Conservation (phyloP, 2,113 vertebrate genomes). For the Tragelaphus buxtoni region DNA sequence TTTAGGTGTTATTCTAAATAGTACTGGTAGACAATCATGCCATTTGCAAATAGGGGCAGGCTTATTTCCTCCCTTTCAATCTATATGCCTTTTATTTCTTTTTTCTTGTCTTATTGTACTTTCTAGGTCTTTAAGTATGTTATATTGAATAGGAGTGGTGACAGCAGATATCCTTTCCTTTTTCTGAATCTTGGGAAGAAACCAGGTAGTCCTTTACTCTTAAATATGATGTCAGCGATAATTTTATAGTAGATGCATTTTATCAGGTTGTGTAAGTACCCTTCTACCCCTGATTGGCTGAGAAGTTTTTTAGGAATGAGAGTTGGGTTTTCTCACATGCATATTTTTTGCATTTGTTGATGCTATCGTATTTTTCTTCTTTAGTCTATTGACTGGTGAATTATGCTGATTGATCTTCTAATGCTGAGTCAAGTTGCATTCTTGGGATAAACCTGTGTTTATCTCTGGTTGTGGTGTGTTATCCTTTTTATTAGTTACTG, state of each 20-base stretch:
- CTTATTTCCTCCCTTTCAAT: not conserved
- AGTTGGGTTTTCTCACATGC: not conserved
- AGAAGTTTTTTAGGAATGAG: not conserved
- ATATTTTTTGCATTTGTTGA: not conserved
- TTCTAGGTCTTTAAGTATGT: not conserved
- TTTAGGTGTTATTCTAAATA: not conserved
- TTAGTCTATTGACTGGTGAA: not conserved
- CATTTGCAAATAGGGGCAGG: not conserved
- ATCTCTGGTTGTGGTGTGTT: not conserved
- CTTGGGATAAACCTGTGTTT: not conserved
- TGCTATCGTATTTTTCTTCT: not conserved
- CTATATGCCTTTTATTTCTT: not conserved
- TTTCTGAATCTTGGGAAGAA: not conserved
- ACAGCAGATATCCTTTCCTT: not conserved
- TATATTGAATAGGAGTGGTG: not conserved
- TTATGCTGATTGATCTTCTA: not conserved
- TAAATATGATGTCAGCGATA: not conserved
- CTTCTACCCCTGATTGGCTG: not conserved
- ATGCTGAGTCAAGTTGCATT: not conserved
- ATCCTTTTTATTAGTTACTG: not conserved
- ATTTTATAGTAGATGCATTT: not conserved
- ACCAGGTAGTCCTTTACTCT: not conserved
- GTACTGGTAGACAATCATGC: not conserved
- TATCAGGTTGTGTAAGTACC: not conserved
- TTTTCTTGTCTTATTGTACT: not conserved